Percentiles rank a stretch among this genome's conserved stretches.
These are phyloP conservation scores for Huso huso DNA, from an alignment of 2,797 vertebrate genomes.

Conservation along the genomic window DNA sequence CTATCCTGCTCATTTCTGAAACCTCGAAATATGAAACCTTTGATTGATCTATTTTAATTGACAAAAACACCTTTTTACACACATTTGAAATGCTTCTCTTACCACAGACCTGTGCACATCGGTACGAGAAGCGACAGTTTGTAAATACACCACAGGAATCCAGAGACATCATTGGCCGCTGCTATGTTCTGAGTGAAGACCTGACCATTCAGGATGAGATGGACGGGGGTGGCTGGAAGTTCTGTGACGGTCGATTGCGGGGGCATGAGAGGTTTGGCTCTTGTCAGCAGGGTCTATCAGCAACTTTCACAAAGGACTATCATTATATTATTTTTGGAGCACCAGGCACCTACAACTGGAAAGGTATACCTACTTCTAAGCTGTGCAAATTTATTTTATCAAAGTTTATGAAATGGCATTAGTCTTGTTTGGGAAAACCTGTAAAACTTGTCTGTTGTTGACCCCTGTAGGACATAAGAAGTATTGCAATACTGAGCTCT, in stretches of 20 bases:
- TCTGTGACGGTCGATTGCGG: conserved; percentile 53
- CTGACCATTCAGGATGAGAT: conserved; percentile 76
- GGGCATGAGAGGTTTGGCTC: conserved; percentile 76
- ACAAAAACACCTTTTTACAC: not conserved
- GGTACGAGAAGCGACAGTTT: conserved; percentile 79
- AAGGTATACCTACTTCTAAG: conserved; percentile 55
- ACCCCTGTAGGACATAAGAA: conserved; percentile 8
- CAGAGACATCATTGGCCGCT: conserved; percentile 83
- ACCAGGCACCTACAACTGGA: conserved; percentile 86
- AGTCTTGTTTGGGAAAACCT: not conserved
- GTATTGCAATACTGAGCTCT: not conserved
- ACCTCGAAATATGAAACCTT: too few species aligned
- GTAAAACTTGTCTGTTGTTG: not conserved
- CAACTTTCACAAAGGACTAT: conserved; percentile 77
- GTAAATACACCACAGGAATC: conserved; percentile 77
- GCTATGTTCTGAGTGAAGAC: conserved; percentile 89
- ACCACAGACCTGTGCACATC: conserved; percentile 87
- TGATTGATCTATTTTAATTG: not conserved
- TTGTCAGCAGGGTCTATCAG: conserved; percentile 85
- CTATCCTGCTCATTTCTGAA: too few species aligned
- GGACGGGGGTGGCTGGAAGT: conserved; percentile 75
- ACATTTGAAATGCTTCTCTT: conserved; percentile 11
- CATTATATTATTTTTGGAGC: conserved; percentile 76
- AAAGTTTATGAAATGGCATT: not conserved
- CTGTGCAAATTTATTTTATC: not conserved